Base-by-base conservation (phyloP, 2,113 vertebrate species). In the Dipodomys stephensi region DNA sequence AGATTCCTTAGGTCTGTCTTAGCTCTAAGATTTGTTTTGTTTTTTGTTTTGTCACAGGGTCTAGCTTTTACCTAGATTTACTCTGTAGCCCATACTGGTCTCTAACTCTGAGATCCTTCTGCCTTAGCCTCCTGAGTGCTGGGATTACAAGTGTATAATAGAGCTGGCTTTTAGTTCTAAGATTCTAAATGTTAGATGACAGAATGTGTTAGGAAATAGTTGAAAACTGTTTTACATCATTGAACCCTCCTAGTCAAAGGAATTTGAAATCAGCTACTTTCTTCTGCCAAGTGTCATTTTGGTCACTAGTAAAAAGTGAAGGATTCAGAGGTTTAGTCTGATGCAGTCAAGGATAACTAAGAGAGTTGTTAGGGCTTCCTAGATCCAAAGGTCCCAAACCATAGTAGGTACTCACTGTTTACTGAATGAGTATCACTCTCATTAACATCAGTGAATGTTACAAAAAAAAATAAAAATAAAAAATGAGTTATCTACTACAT, bases 241-340 rank as follows among this genome's bases (percentile, higher is more conserved):
- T 80, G 78, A 95, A 28, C 32, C 27, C 69, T 91, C 30, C 10
- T 90, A 28, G 46, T 87, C 46, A 78, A 83, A 95, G 35, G 46
- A 53, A 65, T 73, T 93, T 80, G 16, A 93, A 53, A 77, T 82
- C 20, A 27, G 10, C 35, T 74, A 44, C 68, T 83, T 91, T 69
- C 67, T 85, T 7, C 8, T 87, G 68, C 82, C 89, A 53, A 72
- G 20, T 71, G 35, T 13, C 46, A 6, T 7, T 86, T 80, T 96
- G 71, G 23, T 83, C 68, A 57, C 7, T 35, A n/a, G 6, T 95
- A 68, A 90, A 57, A 46, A 80, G 23, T 73, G 19, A 89, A 83
- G 79, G n/a, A 73, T 30, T 94, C 74, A 87, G 49, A 77, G 53
- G 20, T 83, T 83, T 62, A 22, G 19, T 85, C 73, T 80, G 18